Evolutionary conservation across 2,888 invertebrate species (phyloP).

Genomic region (Mystacides longicornis): DNA sequence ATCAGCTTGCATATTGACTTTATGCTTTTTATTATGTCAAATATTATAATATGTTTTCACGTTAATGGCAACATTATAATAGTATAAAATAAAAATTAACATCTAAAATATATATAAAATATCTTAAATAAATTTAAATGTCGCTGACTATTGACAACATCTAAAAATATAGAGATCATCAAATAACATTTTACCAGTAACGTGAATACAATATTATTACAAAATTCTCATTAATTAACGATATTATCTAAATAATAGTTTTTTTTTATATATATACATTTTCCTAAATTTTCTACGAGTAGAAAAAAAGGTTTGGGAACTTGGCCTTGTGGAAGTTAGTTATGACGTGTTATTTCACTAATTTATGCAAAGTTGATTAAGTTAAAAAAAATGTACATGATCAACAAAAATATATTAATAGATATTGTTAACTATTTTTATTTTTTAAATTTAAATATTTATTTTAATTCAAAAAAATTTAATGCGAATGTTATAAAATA

Average conservation of each 20-base stretch:
- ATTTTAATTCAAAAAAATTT: slow-evolving; percentile 20
- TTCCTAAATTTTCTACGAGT: neutral
- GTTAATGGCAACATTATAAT: neutral
- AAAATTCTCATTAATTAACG: no score
- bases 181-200: no score
- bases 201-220: no score
- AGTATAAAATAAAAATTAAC: neutral
- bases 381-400: neutral
- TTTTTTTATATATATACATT: neutral
- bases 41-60: neutral
- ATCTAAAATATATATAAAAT: no score
- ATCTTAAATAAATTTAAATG: no score
- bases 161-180: no score
- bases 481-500: slow-evolving; percentile 22
- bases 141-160: no score
- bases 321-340: slow-evolving; percentile 52
- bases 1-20: slow-evolving; percentile 17
- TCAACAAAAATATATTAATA: neutral
- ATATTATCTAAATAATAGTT: no score
- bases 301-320: slow-evolving; percentile 34
- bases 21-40: slow-evolving; percentile 2
- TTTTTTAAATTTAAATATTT: slow-evolving; percentile 11
- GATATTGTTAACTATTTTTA: neutral
- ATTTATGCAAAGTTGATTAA: neutral
- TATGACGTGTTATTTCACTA: slow-evolving; percentile 42